Percentiles rank a stretch among this genome's conserved stretches.
Conservation (phyloP, 2,888 invertebrate species). For the Cephonodes hylas region DNA sequence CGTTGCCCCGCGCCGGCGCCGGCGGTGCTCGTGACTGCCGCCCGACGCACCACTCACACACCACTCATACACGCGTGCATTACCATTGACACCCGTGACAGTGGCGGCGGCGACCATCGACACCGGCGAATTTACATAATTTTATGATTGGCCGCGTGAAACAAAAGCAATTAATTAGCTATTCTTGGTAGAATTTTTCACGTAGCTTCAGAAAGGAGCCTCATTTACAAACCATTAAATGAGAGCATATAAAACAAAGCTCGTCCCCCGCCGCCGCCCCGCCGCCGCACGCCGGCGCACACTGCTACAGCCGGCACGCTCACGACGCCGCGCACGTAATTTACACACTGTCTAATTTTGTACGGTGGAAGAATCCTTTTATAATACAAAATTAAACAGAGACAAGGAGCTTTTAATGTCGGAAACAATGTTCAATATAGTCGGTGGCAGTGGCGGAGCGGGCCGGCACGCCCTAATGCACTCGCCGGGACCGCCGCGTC, state of each 20-base stretch:
- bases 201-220: conserved; percentile 12
- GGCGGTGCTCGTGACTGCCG: conserved; percentile 12
- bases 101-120: background rate
- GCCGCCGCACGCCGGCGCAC: background rate
- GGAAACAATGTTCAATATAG: background rate
- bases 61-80: background rate
- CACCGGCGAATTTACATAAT: conserved; percentile 8
- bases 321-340: background rate
- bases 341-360: conserved; percentile 6
- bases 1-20: background rate
- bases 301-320: background rate
- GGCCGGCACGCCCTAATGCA: background rate
- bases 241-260: conserved; percentile 11
- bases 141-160: background rate
- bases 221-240: conserved; percentile 16
- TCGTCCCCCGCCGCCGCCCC: background rate
- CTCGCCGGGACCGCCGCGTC: background rate
- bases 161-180: conserved; percentile 14
- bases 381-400: conserved; percentile 3
- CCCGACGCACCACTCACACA: conserved; percentile 18
- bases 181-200: conserved; percentile 14
- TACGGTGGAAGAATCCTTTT: background rate
- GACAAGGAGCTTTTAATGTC: background rate
- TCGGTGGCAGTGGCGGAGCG: background rate
- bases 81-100: background rate